Base-by-base conservation (phyloP, 1,140 invertebrate genomes). In the Andricus grossulariae region DNA sequence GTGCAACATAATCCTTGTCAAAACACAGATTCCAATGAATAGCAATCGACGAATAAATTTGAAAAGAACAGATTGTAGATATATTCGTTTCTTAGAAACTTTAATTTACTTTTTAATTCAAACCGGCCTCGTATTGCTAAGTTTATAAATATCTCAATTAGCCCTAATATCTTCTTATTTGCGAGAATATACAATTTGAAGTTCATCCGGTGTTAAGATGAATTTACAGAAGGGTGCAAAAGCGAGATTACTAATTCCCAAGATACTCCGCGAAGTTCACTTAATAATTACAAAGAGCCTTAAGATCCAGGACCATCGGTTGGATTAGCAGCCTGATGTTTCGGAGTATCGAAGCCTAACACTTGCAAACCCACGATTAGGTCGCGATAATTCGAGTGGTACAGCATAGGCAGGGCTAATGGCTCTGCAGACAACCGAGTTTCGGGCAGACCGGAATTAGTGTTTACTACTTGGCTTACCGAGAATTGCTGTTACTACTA, bases 401-500 rank as follows among this genome's bases (percentile, higher is more conserved):
- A 78, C 50, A 49, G 54, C 18, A 71, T 52, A 79, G 66, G 80
- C 80, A 83, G 79, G 79, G 79, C 82, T 77, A 80, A 80, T 81
- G 78, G 80, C 76, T 78, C 71, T 78, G 82, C 78, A 80, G 79
- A 81, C 79, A 81, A 78, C 81, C 75, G 77, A 80, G 82, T 77
- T 77, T 80, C 77, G 77, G 80, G 70, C 77, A 57, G 79, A 73
- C 77, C 72, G 70, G 82, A 84, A 84, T 84, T 81, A 84, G 77
- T 72, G 82, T 83, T 83, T 81, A 83, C 82, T 83, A 81, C 82
- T 83, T 82, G 82, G 82, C 82, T 84, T 84, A 84, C 80, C 82
- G 78, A 84, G 79, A 84, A 84, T 84, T 78, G 79, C 80, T 77
- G 82, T 82, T 84, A 83, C 80, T 80, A 83, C 78, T 79, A 80